Evolutionary conservation across 2,888 invertebrate species (phyloP).

Genomic region (Dryomyza anilis): DNA sequence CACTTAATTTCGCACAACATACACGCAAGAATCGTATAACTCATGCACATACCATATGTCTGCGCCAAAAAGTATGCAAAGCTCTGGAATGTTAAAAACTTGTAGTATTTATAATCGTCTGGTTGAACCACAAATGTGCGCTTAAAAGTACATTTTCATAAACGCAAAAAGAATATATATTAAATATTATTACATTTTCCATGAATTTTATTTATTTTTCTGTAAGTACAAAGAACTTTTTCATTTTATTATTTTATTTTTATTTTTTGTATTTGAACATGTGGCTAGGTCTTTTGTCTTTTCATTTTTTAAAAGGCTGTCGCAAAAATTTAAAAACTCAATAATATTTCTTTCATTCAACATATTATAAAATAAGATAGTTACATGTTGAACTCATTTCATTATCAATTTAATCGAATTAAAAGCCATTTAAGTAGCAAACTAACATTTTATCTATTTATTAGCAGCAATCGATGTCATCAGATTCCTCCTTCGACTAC

Average conservation of each 20-base stretch:
- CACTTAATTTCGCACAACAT: constrained; percentile 31
- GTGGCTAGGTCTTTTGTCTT: no score
- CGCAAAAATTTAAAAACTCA: no score
- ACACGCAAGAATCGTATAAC: background rate
- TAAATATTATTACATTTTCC: constrained; percentile 35
- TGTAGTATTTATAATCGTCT: constrained; percentile 37
- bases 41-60: constrained; percentile 7
- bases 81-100: no score
- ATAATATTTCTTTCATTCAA: no score
- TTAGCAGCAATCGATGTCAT: no score
- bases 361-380: no score
- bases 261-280: background rate
- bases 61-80: background rate
- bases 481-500: no score
- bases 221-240: constrained; percentile 42
- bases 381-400: no score
- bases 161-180: constrained; percentile 41
- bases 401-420: background rate
- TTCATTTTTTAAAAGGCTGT: no score
- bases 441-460: background rate
- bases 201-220: background rate
- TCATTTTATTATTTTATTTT: background rate
- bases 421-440: background rate
- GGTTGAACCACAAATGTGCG: constrained; percentile 39
- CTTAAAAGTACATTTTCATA: constrained; percentile 41